phyloP scores from a whole-genome alignment of 2,797 vertebrate species.

The Rhinichthys osculus region DNA sequence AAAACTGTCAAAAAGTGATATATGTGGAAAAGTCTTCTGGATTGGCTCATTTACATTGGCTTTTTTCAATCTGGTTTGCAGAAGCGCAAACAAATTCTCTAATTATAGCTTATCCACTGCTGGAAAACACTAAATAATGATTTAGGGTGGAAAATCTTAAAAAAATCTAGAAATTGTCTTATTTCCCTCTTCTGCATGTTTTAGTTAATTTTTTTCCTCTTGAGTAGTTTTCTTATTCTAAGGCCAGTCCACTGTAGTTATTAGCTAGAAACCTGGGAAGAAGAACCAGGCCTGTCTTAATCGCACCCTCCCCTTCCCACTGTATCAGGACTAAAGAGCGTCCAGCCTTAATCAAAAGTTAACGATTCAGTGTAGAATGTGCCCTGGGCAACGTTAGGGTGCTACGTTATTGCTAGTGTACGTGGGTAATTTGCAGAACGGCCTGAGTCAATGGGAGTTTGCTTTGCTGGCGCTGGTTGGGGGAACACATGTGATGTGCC shows the following conservation, averaged over 20 bases:
- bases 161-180: not conserved
- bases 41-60: constrained; percentile 24
- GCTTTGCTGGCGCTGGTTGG: constrained; percentile 47
- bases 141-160: not conserved
- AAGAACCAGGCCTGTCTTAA: constrained; percentile 53
- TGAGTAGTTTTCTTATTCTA: constrained; percentile 32
- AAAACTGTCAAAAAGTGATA: constrained; percentile 38
- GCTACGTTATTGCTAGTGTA: constrained; percentile 52
- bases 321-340: constrained; percentile 47
- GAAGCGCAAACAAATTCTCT: constrained; percentile 21
- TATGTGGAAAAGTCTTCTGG: not conserved
- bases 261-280: constrained; percentile 45
- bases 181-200: not conserved
- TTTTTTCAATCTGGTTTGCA: constrained; percentile 17
- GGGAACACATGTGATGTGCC: constrained; percentile 89
- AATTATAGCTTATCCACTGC: not conserved
- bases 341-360: constrained; percentile 63
- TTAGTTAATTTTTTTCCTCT: constrained; percentile 18
- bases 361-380: constrained; percentile 61
- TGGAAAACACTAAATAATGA: not conserved
- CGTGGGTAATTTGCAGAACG: constrained; percentile 51
- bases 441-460: constrained; percentile 55
- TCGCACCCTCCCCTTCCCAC: constrained; percentile 50
- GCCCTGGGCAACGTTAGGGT: constrained; percentile 47
- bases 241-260: constrained; percentile 32